A percentile compares a stretch with the other conserved stretches of the same genome.
phyloP scores from a whole-genome alignment of 2,113 vertebrate species.

The Misgurnus mizolepis region DNA sequence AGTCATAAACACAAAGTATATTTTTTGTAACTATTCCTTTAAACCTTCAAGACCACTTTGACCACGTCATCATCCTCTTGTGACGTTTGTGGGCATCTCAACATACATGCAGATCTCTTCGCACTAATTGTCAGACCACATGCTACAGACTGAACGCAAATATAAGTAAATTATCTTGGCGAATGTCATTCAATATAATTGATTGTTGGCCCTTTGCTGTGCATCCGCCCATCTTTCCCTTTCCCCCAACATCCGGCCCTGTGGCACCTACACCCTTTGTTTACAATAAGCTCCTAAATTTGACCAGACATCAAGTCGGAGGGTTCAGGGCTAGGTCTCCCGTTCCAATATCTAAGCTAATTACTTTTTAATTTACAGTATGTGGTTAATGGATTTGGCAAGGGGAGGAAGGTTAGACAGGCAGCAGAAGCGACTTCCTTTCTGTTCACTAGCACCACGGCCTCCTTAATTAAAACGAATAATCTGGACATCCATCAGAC shows the following conservation, averaged over 20 bases:
- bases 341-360: conserved; percentile 65
- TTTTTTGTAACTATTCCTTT: no score
- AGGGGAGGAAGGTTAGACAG: conserved; percentile 59
- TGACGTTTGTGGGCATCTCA: neutral
- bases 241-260: conserved; percentile 55
- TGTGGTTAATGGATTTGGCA: conserved; percentile 69
- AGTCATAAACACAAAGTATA: no score
- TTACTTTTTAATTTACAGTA: conserved; percentile 74
- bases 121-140: conserved; percentile 64
- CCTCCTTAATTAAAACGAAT: conserved; percentile 67
- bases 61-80: no score
- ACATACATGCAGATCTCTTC: conserved; percentile 67
- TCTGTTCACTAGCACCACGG: conserved; percentile 56
- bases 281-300: conserved; percentile 59
- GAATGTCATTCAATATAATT: conserved; percentile 69
- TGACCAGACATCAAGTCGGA: conserved; percentile 54
- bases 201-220: conserved; percentile 72
- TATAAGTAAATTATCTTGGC: conserved; percentile 75
- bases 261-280: conserved; percentile 60
- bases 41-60: neutral
- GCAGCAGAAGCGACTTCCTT: conserved; percentile 60
- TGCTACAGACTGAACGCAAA: conserved; percentile 67
- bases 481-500: conserved; percentile 59
- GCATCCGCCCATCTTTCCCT: conserved; percentile 49
- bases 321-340: conserved; percentile 43